These are phyloP conservation scores for Drosophila atroscutellata DNA, from an alignment of 2,888 invertebrate genomes.

Conservation along the genomic window DNA sequence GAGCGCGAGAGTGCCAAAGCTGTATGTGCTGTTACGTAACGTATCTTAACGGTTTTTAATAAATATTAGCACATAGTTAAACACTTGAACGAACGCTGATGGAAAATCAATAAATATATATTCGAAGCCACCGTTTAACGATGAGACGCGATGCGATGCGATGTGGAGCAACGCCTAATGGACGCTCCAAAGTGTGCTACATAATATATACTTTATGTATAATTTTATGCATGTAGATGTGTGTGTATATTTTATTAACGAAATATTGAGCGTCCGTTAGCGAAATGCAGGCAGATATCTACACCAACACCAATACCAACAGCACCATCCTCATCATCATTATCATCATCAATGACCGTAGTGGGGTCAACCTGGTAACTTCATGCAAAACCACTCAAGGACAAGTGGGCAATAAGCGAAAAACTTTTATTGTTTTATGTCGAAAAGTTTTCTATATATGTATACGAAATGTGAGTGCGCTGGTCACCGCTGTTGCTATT, in stretches of 20 bases:
- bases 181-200: conserved; percentile 57
- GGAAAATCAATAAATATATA: conserved; percentile 73
- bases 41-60: conserved; percentile 66
- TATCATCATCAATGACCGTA: conserved; percentile 6
- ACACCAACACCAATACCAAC: background rate
- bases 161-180: conserved; percentile 46
- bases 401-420: conserved; percentile 81
- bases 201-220: conserved; percentile 22
- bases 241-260: conserved; percentile 67
- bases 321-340: background rate
- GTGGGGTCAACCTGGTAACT: conserved; percentile 41
- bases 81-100: conserved; percentile 74
- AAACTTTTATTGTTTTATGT: conserved; percentile 81
- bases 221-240: background rate
- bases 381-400: conserved; percentile 80
- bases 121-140: conserved; percentile 22
- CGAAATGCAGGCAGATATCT: conserved; percentile 9
- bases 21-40: conserved; percentile 59
- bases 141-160: conserved; percentile 7
- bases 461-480: conserved; percentile 20
- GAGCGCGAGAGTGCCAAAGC: background rate
- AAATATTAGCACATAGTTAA: conserved; percentile 81
- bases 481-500: conserved; percentile 32
- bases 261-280: conserved; percentile 56
- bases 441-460: conserved; percentile 54